A percentile compares a stretch with the other conserved stretches of the same genome.
phyloP scores from a whole-genome alignment of 1,140 invertebrate genomes.

The Cherax quadricarinatus region DNA sequence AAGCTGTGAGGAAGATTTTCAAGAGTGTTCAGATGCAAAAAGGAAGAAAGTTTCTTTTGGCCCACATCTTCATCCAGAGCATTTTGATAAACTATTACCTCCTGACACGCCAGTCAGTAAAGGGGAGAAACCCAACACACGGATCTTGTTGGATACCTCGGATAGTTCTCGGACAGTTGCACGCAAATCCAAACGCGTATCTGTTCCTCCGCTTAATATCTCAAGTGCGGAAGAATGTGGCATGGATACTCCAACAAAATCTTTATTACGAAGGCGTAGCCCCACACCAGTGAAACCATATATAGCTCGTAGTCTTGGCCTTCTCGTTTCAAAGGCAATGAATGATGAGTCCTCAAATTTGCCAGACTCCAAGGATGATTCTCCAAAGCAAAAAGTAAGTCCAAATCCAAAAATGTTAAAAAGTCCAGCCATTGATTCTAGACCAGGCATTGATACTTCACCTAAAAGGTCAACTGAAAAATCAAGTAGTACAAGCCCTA shows the following conservation, averaged over 20 bases:
- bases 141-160: neutral
- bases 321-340: constrained; percentile 7
- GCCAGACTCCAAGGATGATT: neutral
- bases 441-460: neutral
- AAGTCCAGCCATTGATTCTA: neutral
- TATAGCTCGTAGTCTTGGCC: constrained; percentile 65
- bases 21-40: constrained; percentile 58
- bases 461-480: neutral
- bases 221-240: constrained; percentile 29
- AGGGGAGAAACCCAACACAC: constrained; percentile 74
- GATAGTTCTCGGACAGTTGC: constrained; percentile 4
- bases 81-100: constrained; percentile 77
- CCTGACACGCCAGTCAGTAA: constrained; percentile 77
- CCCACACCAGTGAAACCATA: constrained; percentile 72
- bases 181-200: constrained; percentile 27
- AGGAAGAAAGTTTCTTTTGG: constrained; percentile 77
- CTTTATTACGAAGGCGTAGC: constrained; percentile 61
- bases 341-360: neutral
- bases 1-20: neutral
- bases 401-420: neutral
- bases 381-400: neutral
- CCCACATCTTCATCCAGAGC: constrained; percentile 78
- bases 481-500: neutral
- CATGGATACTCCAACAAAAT: constrained; percentile 67
- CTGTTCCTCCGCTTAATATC: constrained; percentile 11